Evolutionary conservation across 37 sponge, comb jelly and placozoan species (phyloP).

Genomic region (Amphimedon queenslandica): DNA sequence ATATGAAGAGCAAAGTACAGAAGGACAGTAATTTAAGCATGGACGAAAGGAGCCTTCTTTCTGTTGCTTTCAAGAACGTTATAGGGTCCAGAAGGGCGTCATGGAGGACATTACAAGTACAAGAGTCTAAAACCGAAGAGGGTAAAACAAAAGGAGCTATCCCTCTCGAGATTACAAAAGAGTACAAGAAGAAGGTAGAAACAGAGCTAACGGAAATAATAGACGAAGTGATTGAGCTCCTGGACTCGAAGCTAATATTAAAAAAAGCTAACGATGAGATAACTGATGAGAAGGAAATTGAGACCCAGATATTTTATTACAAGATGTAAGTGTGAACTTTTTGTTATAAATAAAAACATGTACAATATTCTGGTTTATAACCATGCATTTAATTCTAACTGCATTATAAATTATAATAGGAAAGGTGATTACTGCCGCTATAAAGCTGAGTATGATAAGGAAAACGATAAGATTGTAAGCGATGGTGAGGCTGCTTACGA

Average conservation of each 20-base stretch:
- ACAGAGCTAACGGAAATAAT: constrained; percentile 56
- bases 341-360: too few species aligned
- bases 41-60: constrained; percentile 75
- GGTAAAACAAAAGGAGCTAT: too few species aligned
- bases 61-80: constrained; percentile 82
- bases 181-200: constrained; percentile 47
- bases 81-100: constrained; percentile 67
- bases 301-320: constrained; percentile 72
- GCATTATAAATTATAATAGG: constrained; percentile 18
- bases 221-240: constrained; percentile 50
- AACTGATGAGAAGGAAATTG: constrained; percentile 23
- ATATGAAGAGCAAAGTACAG: constrained; percentile 44
- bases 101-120: constrained; percentile 52
- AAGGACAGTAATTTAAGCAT: constrained; percentile 6
- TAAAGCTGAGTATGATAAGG: constrained; percentile 50
- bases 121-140: background rate
- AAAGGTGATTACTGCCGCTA: constrained; percentile 71
- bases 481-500: constrained; percentile 54
- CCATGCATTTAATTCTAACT: background rate
- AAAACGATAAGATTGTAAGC: constrained; percentile 28
- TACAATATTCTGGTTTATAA: too few species aligned
- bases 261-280: constrained; percentile 12
- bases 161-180: background rate
- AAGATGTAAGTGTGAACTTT: constrained; percentile 95
- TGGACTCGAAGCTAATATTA: constrained; percentile 46